Evolutionary conservation across 2,888 invertebrate genomes (phyloP).

Genomic region (Leptinotarsa haldemani): DNA sequence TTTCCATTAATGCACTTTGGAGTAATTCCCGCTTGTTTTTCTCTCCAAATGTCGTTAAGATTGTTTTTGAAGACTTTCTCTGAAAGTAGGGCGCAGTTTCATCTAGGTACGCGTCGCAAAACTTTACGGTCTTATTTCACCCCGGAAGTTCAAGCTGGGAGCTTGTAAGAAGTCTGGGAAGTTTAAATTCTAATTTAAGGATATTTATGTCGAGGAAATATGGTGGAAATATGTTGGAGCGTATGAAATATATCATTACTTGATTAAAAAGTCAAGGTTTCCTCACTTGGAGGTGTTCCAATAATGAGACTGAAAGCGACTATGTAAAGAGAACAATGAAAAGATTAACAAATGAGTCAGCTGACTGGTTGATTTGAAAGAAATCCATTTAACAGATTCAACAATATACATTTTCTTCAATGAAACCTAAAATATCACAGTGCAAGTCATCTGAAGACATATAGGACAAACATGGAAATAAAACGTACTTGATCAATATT

Average conservation of each 20-base stretch:
- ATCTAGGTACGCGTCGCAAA: constrained; percentile 18
- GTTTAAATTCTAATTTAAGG: constrained; percentile 1
- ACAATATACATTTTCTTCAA: no score
- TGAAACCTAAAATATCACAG: no score
- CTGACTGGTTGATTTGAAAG: no score
- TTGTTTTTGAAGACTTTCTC: constrained; percentile 6
- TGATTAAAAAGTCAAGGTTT: neutral
- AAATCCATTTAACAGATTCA: no score
- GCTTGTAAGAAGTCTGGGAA: neutral
- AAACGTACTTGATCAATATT: no score
- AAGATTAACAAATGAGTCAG: no score
- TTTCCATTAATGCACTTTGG: neutral
- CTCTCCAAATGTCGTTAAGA: constrained; percentile 7
- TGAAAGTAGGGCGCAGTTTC: constrained; percentile 1
- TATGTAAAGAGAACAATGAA: no score
- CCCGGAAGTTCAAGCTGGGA: neutral
- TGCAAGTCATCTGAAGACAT: no score
- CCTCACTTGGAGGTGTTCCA: no score
- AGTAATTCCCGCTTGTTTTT: neutral
- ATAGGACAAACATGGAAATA: no score
- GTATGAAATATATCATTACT: neutral
- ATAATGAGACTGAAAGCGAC: no score
- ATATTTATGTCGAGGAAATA: neutral
- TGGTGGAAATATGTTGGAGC: neutral
- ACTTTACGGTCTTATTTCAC: constrained; percentile 10